Evolutionary conservation across 2,888 invertebrate species (phyloP).

Genomic region (Diachrysia chrysitis): DNA sequence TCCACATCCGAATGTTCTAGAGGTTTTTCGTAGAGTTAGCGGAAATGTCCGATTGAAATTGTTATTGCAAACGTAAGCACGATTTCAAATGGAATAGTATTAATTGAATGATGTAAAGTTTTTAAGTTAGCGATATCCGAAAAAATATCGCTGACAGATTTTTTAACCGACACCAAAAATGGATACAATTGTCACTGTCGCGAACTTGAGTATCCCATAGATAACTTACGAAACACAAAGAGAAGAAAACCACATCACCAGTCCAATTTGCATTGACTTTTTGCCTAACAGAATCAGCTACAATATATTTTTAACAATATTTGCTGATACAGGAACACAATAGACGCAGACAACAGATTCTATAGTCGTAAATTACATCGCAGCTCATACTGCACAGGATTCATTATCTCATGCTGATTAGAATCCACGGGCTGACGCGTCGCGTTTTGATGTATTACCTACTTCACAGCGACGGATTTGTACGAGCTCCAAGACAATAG

Average conservation of each 20-base stretch:
- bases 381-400: conserved; percentile 40
- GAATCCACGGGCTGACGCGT: conserved; percentile 52
- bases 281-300: background rate
- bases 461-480: conserved; percentile 46
- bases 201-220: too few relatives aligned
- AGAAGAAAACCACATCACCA: too few relatives aligned
- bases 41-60: conserved; percentile 26
- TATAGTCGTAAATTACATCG: conserved; percentile 50
- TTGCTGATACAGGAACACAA: conserved; percentile 6
- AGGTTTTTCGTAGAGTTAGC: conserved; percentile 23
- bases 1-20: conserved; percentile 32
- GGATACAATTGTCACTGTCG: too few relatives aligned
- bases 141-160: too few relatives aligned
- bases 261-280: too few relatives aligned
- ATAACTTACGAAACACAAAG: too few relatives aligned
- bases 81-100: background rate
- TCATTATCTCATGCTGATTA: conserved; percentile 61
- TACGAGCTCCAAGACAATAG: conserved; percentile 48
- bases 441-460: conserved; percentile 60
- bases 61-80: background rate
- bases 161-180: too few relatives aligned
- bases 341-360: conserved; percentile 1
- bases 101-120: background rate
- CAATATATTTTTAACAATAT: background rate
- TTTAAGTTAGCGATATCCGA: background rate